A percentile compares a stretch with the other conserved stretches of the same genome.
Conservation (phyloP, 2,113 vertebrate genomes). For the Colistium nudipinnis region DNA sequence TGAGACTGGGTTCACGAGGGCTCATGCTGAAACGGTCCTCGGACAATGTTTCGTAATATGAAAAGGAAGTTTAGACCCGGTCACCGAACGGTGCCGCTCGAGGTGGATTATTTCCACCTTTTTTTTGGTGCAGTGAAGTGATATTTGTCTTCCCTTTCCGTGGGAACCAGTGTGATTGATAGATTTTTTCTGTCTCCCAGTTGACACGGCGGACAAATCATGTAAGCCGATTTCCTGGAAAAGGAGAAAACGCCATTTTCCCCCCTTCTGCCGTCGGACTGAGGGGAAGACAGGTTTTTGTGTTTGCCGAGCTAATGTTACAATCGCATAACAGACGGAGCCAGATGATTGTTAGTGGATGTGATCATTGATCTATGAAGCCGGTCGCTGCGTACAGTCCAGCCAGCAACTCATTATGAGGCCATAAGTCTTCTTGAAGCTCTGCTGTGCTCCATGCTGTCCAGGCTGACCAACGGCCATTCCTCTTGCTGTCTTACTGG, state of each 20-base stretch:
- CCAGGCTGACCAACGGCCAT: slow-evolving; percentile 20
- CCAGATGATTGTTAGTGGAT: slow-evolving; percentile 48
- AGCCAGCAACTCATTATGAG: slow-evolving; percentile 27
- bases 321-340: slow-evolving; percentile 23
- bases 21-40: slow-evolving; percentile 38
- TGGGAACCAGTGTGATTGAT: slow-evolving; percentile 38
- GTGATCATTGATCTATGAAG: slow-evolving; percentile 55
- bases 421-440: slow-evolving; percentile 30
- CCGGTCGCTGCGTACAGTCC: slow-evolving; percentile 54
- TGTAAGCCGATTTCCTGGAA: slow-evolving; percentile 38
- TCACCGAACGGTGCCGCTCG: slow-evolving; percentile 50
- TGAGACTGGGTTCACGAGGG: slow-evolving; percentile 46
- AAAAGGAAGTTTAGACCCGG: slow-evolving; percentile 62
- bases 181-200: slow-evolving; percentile 24
- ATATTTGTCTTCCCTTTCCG: slow-evolving; percentile 49
- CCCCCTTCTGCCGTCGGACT: slow-evolving; percentile 5
- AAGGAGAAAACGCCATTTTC: slow-evolving; percentile 37
- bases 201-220: slow-evolving; percentile 30
- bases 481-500: slow-evolving; percentile 4
- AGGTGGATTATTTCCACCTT: slow-evolving; percentile 20
- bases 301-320: slow-evolving; percentile 48
- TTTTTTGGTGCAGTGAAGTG: slow-evolving; percentile 15
- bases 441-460: slow-evolving; percentile 1
- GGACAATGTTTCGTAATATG: slow-evolving; percentile 61
- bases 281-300: slow-evolving; percentile 10